These are phyloP conservation scores for Euleptes europaea DNA, from an alignment of 2,113 vertebrate genomes.

Conservation along the genomic window DNA sequence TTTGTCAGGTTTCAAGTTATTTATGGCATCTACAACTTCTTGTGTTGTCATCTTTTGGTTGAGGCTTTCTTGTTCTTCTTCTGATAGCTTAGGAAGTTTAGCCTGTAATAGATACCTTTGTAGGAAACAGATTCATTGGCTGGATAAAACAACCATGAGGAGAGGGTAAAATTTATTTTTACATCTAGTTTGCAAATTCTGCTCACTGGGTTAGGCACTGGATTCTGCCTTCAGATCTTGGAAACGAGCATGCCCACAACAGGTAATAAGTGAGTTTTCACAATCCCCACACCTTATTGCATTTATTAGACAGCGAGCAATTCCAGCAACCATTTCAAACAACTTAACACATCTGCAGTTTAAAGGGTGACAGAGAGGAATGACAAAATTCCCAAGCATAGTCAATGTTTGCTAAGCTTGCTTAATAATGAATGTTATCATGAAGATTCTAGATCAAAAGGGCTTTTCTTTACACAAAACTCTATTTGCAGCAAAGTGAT, in stretches of 20 bases:
- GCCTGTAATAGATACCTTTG: too few species aligned
- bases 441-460: conserved; percentile 27
- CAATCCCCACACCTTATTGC: not conserved
- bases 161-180: not conserved
- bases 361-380: not conserved
- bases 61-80: too few species aligned
- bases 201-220: not conserved
- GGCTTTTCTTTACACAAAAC: not conserved
- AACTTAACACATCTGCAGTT: conserved; percentile 17
- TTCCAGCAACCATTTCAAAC: conserved; percentile 19
- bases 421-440: conserved; percentile 16
- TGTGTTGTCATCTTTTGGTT: too few species aligned
- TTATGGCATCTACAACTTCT: too few species aligned
- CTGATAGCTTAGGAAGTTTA: too few species aligned
- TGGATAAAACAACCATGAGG: not conserved
- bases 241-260: conserved; percentile 25
- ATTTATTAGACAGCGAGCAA: conserved; percentile 36
- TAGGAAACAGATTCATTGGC: too few species aligned
- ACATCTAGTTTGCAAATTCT: conserved; percentile 42
- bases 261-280: conserved; percentile 27
- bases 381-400: not conserved
- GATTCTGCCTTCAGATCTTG: conserved; percentile 20
- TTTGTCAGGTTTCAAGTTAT: too few species aligned
- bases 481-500: conserved; percentile 3
- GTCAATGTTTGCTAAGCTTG: conserved; percentile 1